These are phyloP conservation scores for Todiramphus chloris DNA, from an alignment of 2,113 vertebrate genomes.

Conservation along the genomic window DNA sequence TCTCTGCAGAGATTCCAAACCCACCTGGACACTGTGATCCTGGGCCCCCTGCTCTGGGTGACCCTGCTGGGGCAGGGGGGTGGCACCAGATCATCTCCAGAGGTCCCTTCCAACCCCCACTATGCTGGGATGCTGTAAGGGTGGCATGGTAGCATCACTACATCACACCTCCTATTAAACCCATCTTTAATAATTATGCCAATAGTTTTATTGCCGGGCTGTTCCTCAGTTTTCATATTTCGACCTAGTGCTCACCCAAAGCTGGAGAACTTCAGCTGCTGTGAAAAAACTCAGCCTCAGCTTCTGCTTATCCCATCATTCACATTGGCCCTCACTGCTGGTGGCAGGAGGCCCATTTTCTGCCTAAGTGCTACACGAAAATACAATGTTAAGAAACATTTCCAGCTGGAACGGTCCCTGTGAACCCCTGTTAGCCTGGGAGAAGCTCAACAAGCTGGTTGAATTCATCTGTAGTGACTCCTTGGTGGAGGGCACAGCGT, in stretches of 20 bases:
- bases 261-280: neutral
- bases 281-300: neutral
- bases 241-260: neutral
- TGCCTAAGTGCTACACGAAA: neutral
- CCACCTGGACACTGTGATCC: too few relatives aligned
- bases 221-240: accelerated
- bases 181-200: neutral
- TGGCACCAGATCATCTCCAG: too few relatives aligned
- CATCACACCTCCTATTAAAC: neutral
- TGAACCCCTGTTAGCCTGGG: neutral
- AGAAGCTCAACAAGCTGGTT: neutral
- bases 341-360: neutral
- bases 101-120: too few relatives aligned
- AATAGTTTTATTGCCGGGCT: neutral
- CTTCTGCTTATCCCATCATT: neutral
- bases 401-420: neutral
- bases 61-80: too few relatives aligned
- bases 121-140: neutral
- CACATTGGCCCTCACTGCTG: accelerated
- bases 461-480: neutral
- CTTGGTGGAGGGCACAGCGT: neutral
- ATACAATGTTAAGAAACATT: accelerated
- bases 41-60: too few relatives aligned
- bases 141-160: accelerated
- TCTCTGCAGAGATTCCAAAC: too few relatives aligned